Evolutionary conservation across 2,797 vertebrate genomes (phyloP), one percentile per base, ranked within the genome.

Genomic region (Otolemur crassicaudatus): DNA sequence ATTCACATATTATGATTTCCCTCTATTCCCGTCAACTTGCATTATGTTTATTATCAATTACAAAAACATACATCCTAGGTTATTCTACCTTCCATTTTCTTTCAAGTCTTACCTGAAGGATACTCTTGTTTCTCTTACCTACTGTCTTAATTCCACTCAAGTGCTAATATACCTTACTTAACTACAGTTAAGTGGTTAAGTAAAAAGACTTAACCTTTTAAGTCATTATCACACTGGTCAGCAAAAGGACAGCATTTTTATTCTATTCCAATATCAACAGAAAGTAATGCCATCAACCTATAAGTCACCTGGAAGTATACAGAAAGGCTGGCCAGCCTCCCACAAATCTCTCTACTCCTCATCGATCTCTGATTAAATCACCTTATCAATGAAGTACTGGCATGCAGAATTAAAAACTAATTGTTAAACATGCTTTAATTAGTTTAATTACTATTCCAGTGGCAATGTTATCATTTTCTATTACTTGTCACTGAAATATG

Each of bases 331-430:
- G 56, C 20, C 17, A 82, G 34, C 4, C 72, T 89, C 58, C 43
- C 37, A 19, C 11, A 84, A 72, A 12, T 53, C 46, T 85, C 83
- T 43, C 83, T 43, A 86, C 2, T 49, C 10, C 22, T 69, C 67
- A 60, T 29, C 23, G 53, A 23, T 31, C 53, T 95, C 40, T 81
- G 53, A 95, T 92, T 94, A 94, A 94, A 92, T 65, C 40, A 27
- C 37, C 67, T 37, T 49, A 83, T 77, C 49, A 80, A 92, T 69
- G 14, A 75, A 88, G 40, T 81, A 76, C 25, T 40, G 83, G 31
- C 19, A 89, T 76, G 85, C 12, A 25, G 19, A 31, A 92, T 88
- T 49, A 72, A 93, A 87, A 93, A 85, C 23, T 89, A 56, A 81
- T 40, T 70, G 56, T 94, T 82, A 60, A 8, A 34, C 4, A 17